These are phyloP conservation scores for Andrena chrysosceles DNA, from an alignment of 2,888 invertebrate genomes.

Conservation along the genomic window DNA sequence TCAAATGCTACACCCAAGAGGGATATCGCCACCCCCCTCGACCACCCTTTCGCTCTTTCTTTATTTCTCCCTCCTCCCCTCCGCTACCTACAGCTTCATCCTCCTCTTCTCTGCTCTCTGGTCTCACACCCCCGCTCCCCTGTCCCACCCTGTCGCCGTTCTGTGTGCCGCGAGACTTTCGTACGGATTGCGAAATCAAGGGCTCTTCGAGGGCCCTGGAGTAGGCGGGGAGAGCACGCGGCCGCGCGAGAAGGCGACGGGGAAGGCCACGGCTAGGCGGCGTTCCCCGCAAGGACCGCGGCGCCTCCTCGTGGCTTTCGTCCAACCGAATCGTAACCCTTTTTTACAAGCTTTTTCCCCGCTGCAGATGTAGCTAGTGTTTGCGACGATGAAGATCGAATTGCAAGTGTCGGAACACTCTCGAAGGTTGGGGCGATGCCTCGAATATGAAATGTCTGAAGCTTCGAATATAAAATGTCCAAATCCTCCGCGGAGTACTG, in stretches of 20 bases:
- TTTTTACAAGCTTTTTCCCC: background rate
- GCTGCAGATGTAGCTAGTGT: no score
- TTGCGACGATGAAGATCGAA: no score
- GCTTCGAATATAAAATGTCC: no score
- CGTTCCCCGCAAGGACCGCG: slow-evolving; percentile 8
- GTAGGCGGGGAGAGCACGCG: slow-evolving; percentile 49
- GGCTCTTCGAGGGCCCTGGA: slow-evolving; percentile 73
- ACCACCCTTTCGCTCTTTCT: slow-evolving; percentile 7
- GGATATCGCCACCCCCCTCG: slow-evolving; percentile 55
- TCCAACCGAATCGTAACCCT: slow-evolving; percentile 11
- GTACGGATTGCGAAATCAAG: slow-evolving; percentile 82
- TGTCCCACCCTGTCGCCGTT: slow-evolving; percentile 19
- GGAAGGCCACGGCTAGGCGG: slow-evolving; percentile 11
- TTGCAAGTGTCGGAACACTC: no score
- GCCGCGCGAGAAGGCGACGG: slow-evolving; percentile 19
- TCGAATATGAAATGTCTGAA: no score
- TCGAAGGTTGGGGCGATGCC: no score
- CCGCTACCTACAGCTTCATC: slow-evolving; percentile 5
- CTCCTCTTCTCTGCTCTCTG: slow-evolving; percentile 11
- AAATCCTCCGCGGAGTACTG: no score
- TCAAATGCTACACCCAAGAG: slow-evolving; percentile 71
- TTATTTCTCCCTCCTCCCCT: background rate
- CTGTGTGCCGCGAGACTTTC: slow-evolving; percentile 74
- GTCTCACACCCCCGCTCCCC: slow-evolving; percentile 10
- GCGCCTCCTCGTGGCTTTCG: slow-evolving; percentile 11